Evolutionary conservation across 2,797 vertebrate species (phyloP).

Genomic region (Tragelaphus eurycerus): DNA sequence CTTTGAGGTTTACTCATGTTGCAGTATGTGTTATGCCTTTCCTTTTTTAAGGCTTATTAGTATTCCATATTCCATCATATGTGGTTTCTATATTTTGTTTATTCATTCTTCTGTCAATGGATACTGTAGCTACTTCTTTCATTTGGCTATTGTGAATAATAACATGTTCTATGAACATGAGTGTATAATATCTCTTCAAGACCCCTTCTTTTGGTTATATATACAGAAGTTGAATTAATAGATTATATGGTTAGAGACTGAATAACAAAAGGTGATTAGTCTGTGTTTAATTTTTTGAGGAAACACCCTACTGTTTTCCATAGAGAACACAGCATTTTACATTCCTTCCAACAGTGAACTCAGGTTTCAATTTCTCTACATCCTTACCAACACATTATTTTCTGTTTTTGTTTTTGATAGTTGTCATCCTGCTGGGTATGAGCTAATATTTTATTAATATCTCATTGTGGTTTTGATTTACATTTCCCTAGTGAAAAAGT

Average conservation of each 20-base stretch:
- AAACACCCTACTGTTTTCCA: neutral
- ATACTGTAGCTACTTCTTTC: neutral
- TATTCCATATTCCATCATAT: neutral
- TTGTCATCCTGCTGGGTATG: neutral
- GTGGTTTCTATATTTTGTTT: neutral
- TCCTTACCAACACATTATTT: neutral
- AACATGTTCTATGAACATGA: neutral
- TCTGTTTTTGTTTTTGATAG: neutral
- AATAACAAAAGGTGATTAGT: neutral
- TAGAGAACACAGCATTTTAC: neutral
- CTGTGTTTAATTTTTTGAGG: neutral
- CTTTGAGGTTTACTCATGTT: neutral
- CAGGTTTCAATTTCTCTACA: neutral
- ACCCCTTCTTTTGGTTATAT: neutral
- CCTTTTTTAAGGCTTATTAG: neutral
- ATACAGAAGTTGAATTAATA: neutral
- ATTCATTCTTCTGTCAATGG: neutral
- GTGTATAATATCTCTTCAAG: neutral
- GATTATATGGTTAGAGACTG: neutral
- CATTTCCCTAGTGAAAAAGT: neutral
- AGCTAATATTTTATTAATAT: neutral
- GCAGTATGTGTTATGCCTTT: neutral
- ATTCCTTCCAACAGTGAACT: neutral
- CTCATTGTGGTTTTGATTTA: neutral
- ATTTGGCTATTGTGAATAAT: neutral